Evolutionary conservation across 2,113 vertebrate species (phyloP), one percentile per base, ranked within the genome.

Genomic region (Spermophilus dauricus): DNA sequence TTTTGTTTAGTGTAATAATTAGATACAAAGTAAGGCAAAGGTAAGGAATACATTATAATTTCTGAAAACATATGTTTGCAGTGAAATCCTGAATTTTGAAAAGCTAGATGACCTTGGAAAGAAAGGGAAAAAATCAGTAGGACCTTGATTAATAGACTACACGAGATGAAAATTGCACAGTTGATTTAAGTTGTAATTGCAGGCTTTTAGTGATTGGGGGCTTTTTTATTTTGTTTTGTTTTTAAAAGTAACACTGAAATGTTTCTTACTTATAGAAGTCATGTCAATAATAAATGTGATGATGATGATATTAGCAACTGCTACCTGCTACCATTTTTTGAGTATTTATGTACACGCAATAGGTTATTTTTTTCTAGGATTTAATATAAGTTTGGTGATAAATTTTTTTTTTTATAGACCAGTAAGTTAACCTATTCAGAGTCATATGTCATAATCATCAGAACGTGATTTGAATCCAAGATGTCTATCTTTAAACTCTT

Each of bases 21-120:
- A 72, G 61, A 48, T 78, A 53, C 42, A 32, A 78, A 17, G n/a
- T 81, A 82, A 80, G 10, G 30, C 63, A 42, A 84, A 61, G 39
- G 16, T 51, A 73, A 32, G 53, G 34, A n/a, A 9, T 65, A 48
- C 28, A 32, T 61, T 85, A 24, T 63, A 75, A 69, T 45, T n/a
- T 89, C 85, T 92, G 84, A 85, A 88, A 80, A 34, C 14, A 13
- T 39, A 34, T 39, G 32, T 61, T 93, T 90, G 65, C 63, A 84
- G 1, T 77, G 69, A 95, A 89, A 32, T 22, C 88, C 34, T 69
- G 8, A 75, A 61, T 75, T 81, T 77, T 48, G 45, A 53, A 80
- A 61, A 69, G 37, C 20, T 70, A 48, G 51, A 67, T 61, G 65
- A 28, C 67, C 83, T 14, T 77, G 53, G 32, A 51, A 32, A 90